phyloP scores from a whole-genome alignment of 1,140 invertebrate species.

The Rhysida immarginata region DNA sequence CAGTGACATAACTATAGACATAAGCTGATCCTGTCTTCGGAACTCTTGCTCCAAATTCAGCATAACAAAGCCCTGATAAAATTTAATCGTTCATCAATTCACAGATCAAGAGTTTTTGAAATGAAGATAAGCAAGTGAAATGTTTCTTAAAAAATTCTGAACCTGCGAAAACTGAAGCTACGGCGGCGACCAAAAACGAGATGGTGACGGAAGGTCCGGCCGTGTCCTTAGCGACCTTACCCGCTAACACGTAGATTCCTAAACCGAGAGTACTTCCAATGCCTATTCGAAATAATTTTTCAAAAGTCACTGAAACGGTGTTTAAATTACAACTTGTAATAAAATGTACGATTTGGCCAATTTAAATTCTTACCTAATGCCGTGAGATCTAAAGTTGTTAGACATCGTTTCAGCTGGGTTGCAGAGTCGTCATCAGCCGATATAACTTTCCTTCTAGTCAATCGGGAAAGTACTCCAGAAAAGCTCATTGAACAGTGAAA shows the following conservation, averaged over 20 bases:
- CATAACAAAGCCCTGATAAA: not conserved
- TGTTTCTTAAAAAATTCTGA: conserved; percentile 1
- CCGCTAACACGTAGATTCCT: conserved; percentile 84
- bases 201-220: conserved; percentile 75
- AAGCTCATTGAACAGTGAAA: too few relatives aligned
- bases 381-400: conserved; percentile 60
- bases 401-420: conserved; percentile 51
- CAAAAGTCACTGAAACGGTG: not conserved
- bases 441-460: conserved; percentile 27
- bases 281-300: conserved; percentile 25
- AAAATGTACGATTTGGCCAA: not conserved
- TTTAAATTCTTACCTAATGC: conserved; percentile 37
- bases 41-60: too few relatives aligned
- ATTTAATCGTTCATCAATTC: not conserved
- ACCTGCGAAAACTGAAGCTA: conserved; percentile 77
- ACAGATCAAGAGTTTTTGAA: not conserved
- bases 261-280: conserved; percentile 77
- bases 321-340: not conserved
- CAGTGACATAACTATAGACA: too few relatives aligned
- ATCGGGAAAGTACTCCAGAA: too few relatives aligned
- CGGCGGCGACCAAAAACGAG: conserved; percentile 72
- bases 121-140: not conserved
- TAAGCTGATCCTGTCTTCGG: too few relatives aligned
- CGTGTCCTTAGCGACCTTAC: conserved; percentile 62
- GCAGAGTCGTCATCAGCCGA: conserved; percentile 33